A percentile compares a stretch with the other conserved stretches of the same genome.
Conservation (phyloP, 2,888 invertebrate species). For the Bombylius discolor region DNA sequence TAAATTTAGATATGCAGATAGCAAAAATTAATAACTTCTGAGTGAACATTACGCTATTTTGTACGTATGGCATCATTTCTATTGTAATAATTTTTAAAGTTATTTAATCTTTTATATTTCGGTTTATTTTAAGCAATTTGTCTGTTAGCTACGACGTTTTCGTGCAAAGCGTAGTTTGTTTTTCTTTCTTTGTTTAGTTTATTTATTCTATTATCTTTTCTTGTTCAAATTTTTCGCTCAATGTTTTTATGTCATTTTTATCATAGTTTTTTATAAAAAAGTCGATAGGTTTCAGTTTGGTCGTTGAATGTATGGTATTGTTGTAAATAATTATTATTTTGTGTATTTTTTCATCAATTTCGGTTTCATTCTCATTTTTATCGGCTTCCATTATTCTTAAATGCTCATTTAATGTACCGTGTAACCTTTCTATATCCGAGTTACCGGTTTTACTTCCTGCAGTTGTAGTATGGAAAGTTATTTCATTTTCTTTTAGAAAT, state of each 20-base stretch:
- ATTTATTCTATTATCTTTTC: neutral
- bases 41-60: neutral
- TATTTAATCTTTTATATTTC: conserved; percentile 1
- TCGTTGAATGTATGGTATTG: neutral
- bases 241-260: neutral
- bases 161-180: neutral
- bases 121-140: neutral
- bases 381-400: too few relatives aligned
- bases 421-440: too few relatives aligned
- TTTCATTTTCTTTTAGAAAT: neutral
- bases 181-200: neutral
- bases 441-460: too few relatives aligned
- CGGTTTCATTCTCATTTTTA: too few relatives aligned
- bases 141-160: conserved; percentile 3
- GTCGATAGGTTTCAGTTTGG: neutral
- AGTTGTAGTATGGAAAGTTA: too few relatives aligned
- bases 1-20: neutral
- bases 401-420: too few relatives aligned
- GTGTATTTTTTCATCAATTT: neutral
- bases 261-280: neutral
- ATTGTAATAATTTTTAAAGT: conserved; percentile 1
- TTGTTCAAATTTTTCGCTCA: neutral
- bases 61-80: neutral
- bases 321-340: neutral
- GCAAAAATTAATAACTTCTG: neutral